Evolutionary conservation across 2,797 vertebrate species (phyloP).

Genomic region (Coregonus sp.): DNA sequence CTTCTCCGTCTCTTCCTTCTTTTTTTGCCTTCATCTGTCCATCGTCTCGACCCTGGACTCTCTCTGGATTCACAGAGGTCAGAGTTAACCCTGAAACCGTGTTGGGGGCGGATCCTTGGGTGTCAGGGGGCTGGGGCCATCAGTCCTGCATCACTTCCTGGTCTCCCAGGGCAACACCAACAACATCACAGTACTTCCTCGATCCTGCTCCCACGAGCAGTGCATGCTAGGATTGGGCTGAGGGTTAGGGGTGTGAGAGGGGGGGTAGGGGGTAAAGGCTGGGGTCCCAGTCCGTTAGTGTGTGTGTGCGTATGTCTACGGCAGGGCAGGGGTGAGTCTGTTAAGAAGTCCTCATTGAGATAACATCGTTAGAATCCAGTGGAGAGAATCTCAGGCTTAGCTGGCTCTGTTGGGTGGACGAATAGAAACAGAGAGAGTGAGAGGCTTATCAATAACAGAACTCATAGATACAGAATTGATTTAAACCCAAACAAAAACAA

Average conservation of each 20-base stretch:
- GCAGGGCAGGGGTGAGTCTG: constrained; percentile 2
- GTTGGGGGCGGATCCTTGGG: neutral
- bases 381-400: constrained; percentile 69
- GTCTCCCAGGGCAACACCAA: constrained; percentile 24
- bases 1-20: constrained; percentile 23
- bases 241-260: constrained; percentile 9
- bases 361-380: constrained; percentile 74
- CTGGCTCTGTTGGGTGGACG: constrained; percentile 43
- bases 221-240: constrained; percentile 60
- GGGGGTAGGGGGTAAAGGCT: constrained; percentile 26
- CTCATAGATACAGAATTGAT: neutral
- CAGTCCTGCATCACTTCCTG: constrained; percentile 1
- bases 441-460: neutral
- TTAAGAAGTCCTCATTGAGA: constrained; percentile 17
- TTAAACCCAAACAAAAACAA: neutral
- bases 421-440: neutral
- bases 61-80: constrained; percentile 6
- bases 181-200: constrained; percentile 32
- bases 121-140: constrained; percentile 4
- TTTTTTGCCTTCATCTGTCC: constrained; percentile 10
- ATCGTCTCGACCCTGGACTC: constrained; percentile 10
- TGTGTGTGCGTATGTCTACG: constrained; percentile 4
- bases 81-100: neutral
- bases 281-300: constrained; percentile 30
- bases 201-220: constrained; percentile 46